Percentiles rank a stretch among this genome's conserved stretches.
phyloP scores from a whole-genome alignment of 2,888 invertebrate species.

The Unio delphinus region DNA sequence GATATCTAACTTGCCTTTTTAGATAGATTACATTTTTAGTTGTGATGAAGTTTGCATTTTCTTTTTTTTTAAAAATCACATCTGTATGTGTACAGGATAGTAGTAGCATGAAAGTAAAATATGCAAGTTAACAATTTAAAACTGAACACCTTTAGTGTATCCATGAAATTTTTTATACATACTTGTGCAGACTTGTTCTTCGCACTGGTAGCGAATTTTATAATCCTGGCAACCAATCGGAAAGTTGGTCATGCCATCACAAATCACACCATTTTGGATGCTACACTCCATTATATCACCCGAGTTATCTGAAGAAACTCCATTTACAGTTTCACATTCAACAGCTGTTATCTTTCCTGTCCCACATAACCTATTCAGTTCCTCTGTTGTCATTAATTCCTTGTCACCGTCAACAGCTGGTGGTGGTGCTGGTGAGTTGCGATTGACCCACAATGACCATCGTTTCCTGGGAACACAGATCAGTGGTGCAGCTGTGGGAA shows the following conservation, averaged over 20 bases:
- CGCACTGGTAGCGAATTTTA: conserved; percentile 58
- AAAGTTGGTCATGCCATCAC: conserved; percentile 69
- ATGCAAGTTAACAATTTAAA: too few species aligned
- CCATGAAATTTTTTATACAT: conserved; percentile 3
- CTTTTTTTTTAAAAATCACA: too few species aligned
- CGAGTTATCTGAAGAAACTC: conserved; percentile 33
- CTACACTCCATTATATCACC: conserved; percentile 51
- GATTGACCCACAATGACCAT: conserved; percentile 32
- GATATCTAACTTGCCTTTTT: too few species aligned
- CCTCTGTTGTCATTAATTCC: conserved; percentile 36
- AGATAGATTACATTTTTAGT: too few species aligned
- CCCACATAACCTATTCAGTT: conserved; percentile 44
- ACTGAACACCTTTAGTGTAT: too few species aligned
- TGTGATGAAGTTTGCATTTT: too few species aligned
- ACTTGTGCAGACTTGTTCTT: conserved; percentile 33
- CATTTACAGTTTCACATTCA: conserved; percentile 53
- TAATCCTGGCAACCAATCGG: conserved; percentile 58
- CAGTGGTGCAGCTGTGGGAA: conserved; percentile 28
- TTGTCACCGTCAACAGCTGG: conserved; percentile 27
- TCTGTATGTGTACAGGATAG: too few species aligned
- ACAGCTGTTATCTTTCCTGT: conserved; percentile 49
- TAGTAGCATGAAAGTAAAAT: too few species aligned
- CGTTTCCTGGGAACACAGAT: conserved; percentile 16
- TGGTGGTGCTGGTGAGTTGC: conserved; percentile 9
- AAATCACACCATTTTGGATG: conserved; percentile 81